Conservation (phyloP, 2,113 vertebrate species). For the Leiothrix lutea region DNA sequence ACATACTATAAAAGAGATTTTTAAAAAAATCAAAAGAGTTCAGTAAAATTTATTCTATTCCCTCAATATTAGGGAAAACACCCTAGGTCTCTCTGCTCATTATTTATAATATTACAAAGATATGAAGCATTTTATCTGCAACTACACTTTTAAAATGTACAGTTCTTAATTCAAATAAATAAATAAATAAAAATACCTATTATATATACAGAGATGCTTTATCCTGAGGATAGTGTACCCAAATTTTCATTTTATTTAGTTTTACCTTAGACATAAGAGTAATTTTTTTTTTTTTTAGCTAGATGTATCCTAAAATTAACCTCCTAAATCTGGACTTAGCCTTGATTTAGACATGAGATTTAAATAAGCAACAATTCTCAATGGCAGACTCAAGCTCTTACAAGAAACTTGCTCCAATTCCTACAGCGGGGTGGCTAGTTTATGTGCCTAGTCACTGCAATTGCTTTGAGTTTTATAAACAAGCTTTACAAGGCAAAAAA, state of each 20-base stretch:
- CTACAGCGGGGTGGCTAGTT: accelerated
- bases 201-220: neutral
- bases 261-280: neutral
- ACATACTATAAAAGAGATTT: neutral
- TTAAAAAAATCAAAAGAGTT: neutral
- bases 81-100: neutral
- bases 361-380: neutral
- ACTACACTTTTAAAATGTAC: neutral
- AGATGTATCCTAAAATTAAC: neutral
- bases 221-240: neutral
- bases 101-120: neutral
- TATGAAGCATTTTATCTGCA: neutral
- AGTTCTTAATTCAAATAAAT: neutral
- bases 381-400: neutral
- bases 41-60: neutral
- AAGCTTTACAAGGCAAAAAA: neutral
- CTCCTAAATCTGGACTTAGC: neutral
- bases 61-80: neutral
- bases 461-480: neutral
- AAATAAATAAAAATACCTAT: neutral
- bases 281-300: neutral
- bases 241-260: neutral
- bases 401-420: neutral
- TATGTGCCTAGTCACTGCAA: neutral
- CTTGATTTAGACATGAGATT: neutral